These are phyloP conservation scores for Arctopsyche grandis DNA, from an alignment of 1,140 invertebrate genomes.

Conservation along the genomic window DNA sequence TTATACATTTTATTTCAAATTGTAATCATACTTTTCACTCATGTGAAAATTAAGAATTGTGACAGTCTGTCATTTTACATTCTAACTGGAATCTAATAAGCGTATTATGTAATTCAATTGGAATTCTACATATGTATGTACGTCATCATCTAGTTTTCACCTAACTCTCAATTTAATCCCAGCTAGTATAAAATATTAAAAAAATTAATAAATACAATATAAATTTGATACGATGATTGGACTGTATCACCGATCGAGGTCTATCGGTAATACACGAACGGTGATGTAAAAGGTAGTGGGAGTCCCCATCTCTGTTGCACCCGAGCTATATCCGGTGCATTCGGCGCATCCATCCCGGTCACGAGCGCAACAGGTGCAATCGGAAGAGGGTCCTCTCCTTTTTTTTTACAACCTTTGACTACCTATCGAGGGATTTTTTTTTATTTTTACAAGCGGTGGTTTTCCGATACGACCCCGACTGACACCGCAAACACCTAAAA, in stretches of 20 bases:
- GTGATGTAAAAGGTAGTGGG: constrained; percentile 14
- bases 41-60: too few relatives aligned
- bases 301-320: constrained; percentile 24
- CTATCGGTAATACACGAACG: constrained; percentile 46
- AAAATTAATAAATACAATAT: too few relatives aligned
- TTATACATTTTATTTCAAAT: too few relatives aligned
- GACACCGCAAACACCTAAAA: constrained; percentile 23
- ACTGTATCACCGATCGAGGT: constrained; percentile 39
- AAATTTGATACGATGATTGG: not conserved
- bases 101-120: too few relatives aligned
- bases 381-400: constrained; percentile 38
- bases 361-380: constrained; percentile 41
- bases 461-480: constrained; percentile 44
- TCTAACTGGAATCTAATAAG: too few relatives aligned
- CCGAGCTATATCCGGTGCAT: not conserved
- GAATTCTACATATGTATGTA: too few relatives aligned
- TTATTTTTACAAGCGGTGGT: constrained; percentile 44
- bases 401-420: constrained; percentile 48
- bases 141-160: too few relatives aligned
- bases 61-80: too few relatives aligned
- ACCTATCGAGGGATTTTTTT: constrained; percentile 50
- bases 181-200: too few relatives aligned
- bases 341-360: constrained; percentile 29
- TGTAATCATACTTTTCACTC: too few relatives aligned
- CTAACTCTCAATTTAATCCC: too few relatives aligned